Percentiles rank a stretch among this genome's conserved stretches.
Evolutionary conservation across 2,888 invertebrate genomes (phyloP).

Genomic region (Gymnoscelis rufifasciata): DNA sequence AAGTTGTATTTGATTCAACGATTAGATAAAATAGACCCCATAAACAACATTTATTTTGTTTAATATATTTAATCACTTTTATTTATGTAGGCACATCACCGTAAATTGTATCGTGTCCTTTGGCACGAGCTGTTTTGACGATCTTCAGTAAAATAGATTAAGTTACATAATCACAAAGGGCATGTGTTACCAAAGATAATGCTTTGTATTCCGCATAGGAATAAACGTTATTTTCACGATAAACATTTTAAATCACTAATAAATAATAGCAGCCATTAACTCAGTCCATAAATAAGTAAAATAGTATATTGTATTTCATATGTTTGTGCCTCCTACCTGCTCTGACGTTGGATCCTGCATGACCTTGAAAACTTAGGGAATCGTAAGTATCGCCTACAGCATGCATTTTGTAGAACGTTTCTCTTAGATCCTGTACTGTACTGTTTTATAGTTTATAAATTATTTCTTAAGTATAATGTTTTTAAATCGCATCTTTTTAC

Average conservation of each 20-base stretch:
- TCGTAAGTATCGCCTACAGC: constrained; percentile 66
- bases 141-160: constrained; percentile 17
- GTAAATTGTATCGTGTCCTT: constrained; percentile 13
- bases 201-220: constrained; percentile 22
- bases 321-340: constrained; percentile 61
- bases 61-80: constrained; percentile 21
- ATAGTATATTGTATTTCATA: constrained; percentile 46
- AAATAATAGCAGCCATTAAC: constrained; percentile 6
- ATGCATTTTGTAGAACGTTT: constrained; percentile 30
- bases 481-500: constrained; percentile 25
- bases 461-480: constrained; percentile 20
- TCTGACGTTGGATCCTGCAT: constrained; percentile 69
- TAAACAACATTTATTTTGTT: constrained; percentile 17
- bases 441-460: constrained; percentile 13
- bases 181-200: constrained; percentile 22
- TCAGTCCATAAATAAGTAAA: constrained; percentile 8
- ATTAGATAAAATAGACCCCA: constrained; percentile 21
- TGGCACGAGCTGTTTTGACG: constrained; percentile 2
- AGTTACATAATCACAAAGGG: constrained; percentile 18
- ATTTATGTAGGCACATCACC: constrained; percentile 24
- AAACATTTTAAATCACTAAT: constrained; percentile 12
- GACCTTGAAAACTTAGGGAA: constrained; percentile 71
- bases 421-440: not conserved
- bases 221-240: constrained; percentile 11
- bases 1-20: constrained; percentile 15